phyloP scores from a whole-genome alignment of 2,113 vertebrate genomes.

The Fregetta grallaria region DNA sequence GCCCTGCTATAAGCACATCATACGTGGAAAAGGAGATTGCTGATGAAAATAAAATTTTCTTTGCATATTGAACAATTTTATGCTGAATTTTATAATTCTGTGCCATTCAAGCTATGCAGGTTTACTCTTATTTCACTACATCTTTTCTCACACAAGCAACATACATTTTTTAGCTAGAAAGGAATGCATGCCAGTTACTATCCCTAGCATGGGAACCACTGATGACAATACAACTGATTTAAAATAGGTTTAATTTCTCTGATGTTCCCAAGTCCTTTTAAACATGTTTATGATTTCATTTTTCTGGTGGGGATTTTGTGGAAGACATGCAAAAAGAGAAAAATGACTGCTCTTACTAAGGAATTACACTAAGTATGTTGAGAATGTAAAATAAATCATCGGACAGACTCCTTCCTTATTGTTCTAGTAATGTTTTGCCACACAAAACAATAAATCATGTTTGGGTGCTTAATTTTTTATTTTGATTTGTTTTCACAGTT shows the following conservation, averaged over 20 bases:
- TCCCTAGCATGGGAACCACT: neutral
- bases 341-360: neutral
- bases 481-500: constrained; percentile 12
- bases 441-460: neutral
- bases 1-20: neutral
- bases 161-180: neutral
- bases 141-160: neutral
- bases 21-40: neutral
- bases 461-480: neutral
- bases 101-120: neutral
- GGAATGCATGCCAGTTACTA: neutral
- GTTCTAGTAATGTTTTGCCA: neutral
- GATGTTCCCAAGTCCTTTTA: neutral
- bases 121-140: neutral
- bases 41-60: neutral
- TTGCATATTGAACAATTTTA: neutral
- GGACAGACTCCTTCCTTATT: neutral
- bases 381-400: neutral
- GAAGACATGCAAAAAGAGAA: neutral
- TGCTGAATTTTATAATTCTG: neutral
- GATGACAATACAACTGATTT: neutral
- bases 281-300: neutral
- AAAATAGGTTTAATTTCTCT: neutral
- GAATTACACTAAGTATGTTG: neutral
- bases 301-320: neutral